A percentile compares a stretch with the other conserved stretches of the same genome.
Evolutionary conservation across 2,113 vertebrate species (phyloP).

Genomic region (Scolopax mira): DNA sequence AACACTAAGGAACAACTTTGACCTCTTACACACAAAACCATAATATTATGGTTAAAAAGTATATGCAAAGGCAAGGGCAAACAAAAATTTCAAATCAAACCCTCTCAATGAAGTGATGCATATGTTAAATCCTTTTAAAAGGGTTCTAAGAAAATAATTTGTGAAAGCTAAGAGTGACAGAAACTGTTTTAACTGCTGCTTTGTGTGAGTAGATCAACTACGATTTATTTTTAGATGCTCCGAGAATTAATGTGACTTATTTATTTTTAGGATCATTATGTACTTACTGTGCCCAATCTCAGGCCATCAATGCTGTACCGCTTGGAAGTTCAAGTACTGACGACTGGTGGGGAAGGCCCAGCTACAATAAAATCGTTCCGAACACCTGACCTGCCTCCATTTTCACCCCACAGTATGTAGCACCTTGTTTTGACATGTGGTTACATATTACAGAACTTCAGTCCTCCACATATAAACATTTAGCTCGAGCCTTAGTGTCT

Average conservation of each 20-base stretch:
- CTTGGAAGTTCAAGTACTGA: conserved; percentile 90
- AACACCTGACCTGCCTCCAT: conserved; percentile 79
- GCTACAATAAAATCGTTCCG: conserved; percentile 87
- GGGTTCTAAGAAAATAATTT: not conserved
- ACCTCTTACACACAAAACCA: not conserved
- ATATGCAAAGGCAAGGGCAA: not conserved
- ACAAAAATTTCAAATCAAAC: not conserved
- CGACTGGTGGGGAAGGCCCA: conserved; percentile 86
- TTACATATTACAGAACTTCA: not conserved
- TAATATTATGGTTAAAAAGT: not conserved
- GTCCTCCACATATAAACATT: not conserved
- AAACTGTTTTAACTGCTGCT: not conserved
- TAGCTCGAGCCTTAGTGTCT: not conserved
- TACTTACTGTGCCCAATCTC: conserved; percentile 86
- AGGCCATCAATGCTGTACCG: conserved; percentile 87
- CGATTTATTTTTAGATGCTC: not conserved
- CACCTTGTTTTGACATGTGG: fast-evolving
- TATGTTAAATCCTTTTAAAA: fast-evolving
- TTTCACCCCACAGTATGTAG: conserved; percentile 82
- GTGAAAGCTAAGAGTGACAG: not conserved
- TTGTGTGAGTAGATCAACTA: not conserved
- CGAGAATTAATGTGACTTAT: not conserved
- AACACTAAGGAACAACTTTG: not conserved
- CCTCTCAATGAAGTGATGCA: not conserved
- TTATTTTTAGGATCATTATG: conserved; percentile 78